These are phyloP conservation scores for Actias luna DNA, from an alignment of 2,888 invertebrate species.

Conservation along the genomic window DNA sequence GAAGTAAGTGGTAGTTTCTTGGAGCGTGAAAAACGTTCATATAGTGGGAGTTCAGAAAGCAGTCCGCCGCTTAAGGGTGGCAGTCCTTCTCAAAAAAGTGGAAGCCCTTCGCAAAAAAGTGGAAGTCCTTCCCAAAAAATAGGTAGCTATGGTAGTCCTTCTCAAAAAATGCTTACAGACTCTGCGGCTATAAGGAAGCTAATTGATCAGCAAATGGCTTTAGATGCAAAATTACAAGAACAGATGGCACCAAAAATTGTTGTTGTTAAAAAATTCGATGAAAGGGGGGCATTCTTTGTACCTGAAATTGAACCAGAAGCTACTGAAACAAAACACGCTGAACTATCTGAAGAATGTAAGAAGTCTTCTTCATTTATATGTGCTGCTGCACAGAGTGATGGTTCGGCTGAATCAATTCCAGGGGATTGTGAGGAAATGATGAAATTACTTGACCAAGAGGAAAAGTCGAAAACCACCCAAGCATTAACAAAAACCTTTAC, in stretches of 20 bases:
- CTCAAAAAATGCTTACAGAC: conserved; percentile 72
- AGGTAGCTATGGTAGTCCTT: conserved; percentile 72
- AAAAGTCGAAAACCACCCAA: conserved; percentile 52
- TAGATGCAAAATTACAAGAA: conserved; percentile 67
- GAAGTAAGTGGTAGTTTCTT: conserved; percentile 73
- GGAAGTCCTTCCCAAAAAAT: conserved; percentile 75
- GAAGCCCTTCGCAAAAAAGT: conserved; percentile 73
- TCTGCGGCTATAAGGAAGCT: conserved; percentile 73
- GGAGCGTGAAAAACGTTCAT: conserved; percentile 76
- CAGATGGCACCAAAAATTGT: conserved; percentile 67
- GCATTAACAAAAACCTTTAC: conserved; percentile 51
- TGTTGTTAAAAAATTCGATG: conserved; percentile 74
- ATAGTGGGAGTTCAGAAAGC: conserved; percentile 82
- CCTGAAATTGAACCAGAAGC: conserved; percentile 58
- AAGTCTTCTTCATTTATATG: conserved; percentile 71
- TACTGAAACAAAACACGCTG: conserved; percentile 40
- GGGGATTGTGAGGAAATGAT: conserved; percentile 83
- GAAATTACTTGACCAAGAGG: conserved; percentile 81
- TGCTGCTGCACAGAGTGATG: conserved; percentile 73
- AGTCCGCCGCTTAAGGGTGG: conserved; percentile 80
- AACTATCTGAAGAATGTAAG: conserved; percentile 67
- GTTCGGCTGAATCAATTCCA: conserved; percentile 76
- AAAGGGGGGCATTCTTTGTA: conserved; percentile 74
- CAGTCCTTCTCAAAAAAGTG: conserved; percentile 69
- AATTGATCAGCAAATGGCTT: conserved; percentile 75